phyloP scores from a whole-genome alignment of 2,113 vertebrate genomes.

The Zapornia atra region DNA sequence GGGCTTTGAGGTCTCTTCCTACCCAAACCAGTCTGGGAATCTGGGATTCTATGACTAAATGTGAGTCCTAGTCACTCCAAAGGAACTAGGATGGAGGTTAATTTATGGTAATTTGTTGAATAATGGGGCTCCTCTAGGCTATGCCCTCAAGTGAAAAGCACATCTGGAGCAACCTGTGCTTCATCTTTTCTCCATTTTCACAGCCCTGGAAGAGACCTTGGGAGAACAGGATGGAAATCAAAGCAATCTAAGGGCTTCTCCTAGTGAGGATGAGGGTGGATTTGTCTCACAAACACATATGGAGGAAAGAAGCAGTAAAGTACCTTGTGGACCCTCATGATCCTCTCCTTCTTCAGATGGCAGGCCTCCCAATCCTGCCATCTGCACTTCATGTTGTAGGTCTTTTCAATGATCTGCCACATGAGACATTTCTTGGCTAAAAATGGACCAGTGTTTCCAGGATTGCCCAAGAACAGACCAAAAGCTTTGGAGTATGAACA shows the following conservation, averaged over 20 bases:
- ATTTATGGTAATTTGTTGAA: neutral
- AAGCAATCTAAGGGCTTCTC: neutral
- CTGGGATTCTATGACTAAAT: neutral
- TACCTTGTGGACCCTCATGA: too few species aligned
- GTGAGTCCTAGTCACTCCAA: neutral
- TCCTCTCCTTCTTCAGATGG: neutral
- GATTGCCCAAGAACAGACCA: neutral
- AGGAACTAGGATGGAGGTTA: neutral
- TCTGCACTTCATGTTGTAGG: neutral
- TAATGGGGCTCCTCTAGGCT: neutral
- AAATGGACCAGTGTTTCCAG: neutral
- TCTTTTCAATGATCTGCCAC: neutral
- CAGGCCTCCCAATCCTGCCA: neutral
- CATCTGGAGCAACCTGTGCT: neutral
- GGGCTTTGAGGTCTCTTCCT: too few species aligned
- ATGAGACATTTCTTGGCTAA: neutral
- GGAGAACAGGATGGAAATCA: neutral
- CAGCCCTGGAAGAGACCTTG: neutral
- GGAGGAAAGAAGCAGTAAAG: neutral
- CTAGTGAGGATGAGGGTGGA: too few species aligned
- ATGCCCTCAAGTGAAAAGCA: neutral
- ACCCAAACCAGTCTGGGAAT: too few species aligned
- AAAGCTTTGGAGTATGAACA: neutral
- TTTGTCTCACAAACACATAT: neutral
- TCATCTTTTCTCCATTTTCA: neutral